Base-by-base conservation (phyloP, 1,140 invertebrate species). In the Schmidtea mediterranea region DNA sequence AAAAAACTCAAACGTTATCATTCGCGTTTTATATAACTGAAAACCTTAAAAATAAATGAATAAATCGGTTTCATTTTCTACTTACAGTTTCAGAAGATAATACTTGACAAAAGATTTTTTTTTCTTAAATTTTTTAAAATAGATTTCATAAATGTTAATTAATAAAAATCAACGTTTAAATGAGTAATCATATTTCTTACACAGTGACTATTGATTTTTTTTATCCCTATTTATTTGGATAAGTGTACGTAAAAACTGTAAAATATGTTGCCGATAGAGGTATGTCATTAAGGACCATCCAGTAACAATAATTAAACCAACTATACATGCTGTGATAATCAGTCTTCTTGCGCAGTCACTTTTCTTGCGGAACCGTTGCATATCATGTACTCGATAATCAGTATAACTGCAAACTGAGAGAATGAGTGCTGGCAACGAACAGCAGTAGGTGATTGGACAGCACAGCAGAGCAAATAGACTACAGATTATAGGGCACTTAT, bases 311-410 rank as follows among this genome's bases (percentile, higher is more conserved):
- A 45, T 8, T 13, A 45, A 21, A 2, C 43, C 43, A 13, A 21
- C 21, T 13, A 45, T 21, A 21, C 43, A 45, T 9, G 43, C 43
- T 15, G 43, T 21, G 21, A 45, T 45, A 21, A 45, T 21, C 5
- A 45, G 43, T 19, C 43, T 15, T 21, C 43, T 45, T 19, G 43
- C 43, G 9, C 43, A 13, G 43, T 45, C 43, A n/a, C 43, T 45
- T 24, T 21, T 45, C n/a, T 21, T 16, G 6, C 43, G 43, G 21
- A 19, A 45, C 3, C 43, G 43, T 22, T 19, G 12, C 43, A 15
- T 19, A 21, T 45, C 43, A 13, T 45, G 19, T 8, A 21, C 43
- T 6, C 12, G 19, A 21, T 22, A 45, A 24, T 45, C 43, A 24
- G 43, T 19, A 45, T 45, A 45, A 21, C 15, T 21, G 22, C 43